Base-by-base conservation (phyloP, 2,113 vertebrate genomes). In the Podarcis muralis region DNA sequence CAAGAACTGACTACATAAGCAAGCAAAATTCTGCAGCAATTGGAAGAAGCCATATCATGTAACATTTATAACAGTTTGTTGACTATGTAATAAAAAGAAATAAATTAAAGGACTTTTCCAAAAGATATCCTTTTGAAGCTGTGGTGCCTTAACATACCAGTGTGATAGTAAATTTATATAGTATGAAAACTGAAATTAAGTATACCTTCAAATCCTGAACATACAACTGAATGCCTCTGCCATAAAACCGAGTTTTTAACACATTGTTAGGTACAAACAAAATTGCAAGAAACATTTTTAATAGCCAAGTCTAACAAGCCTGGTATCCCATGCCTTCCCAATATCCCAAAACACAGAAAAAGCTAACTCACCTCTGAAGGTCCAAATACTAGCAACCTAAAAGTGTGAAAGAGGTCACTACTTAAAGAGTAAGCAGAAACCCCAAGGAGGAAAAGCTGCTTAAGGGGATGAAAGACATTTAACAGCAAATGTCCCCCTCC, bases 1-100 rank as follows among this genome's bases (percentile, higher is more conserved):
- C 93, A 92, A 92, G 90, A 96, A 72, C 84, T 7, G 9, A 65
- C 43, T 59, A 0, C 4, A 27, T 15, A 88, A 68, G 93, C 40
- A 84, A 82, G 90, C 66, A n/a, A 8, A 0, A 3, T 32, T 40
- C 68, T 7, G 37, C 13, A 43, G 66, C 53, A 0, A 7, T 0
- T 0, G 6, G 84, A 83, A 23, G 59, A 20, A 0, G 71, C 6
- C 23, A n/a, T 12, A 48, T 68, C 23, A 35, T 43, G 35, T 65
- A 32, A 27, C 40, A 37, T 5, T 57, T 71, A 18, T 85, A 74
- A n/a, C 57, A 57, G 16, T n/a, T 59, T 6, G 78, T 69, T 79
- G 0, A 1, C 89, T 2, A 16, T 53, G 23, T 0, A 53, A 0
- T 43, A 65, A 66, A 32, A 4, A 59, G 78, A 72, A 90, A 68